These are phyloP conservation scores for Antennarius striatus DNA, from an alignment of 2,113 vertebrate genomes.

Conservation along the genomic window DNA sequence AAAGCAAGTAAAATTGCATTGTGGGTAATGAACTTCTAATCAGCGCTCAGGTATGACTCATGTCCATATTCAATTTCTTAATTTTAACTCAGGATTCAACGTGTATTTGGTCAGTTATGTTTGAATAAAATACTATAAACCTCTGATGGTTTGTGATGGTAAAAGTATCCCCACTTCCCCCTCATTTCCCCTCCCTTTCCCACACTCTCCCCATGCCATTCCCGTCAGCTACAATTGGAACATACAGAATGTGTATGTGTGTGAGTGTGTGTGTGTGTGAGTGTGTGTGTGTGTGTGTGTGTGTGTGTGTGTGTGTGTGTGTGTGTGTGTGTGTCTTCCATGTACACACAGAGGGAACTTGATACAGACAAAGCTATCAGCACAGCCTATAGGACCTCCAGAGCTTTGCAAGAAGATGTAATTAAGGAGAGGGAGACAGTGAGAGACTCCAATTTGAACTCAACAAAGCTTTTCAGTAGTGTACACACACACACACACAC, in stretches of 20 bases:
- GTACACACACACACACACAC: constrained; percentile 15
- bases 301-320: constrained; percentile 7
- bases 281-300: constrained; percentile 4
- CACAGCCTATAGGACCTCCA: constrained; percentile 45
- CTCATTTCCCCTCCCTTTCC: constrained; percentile 53
- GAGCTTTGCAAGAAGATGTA: constrained; percentile 59
- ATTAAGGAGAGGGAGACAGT: constrained; percentile 49
- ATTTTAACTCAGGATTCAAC: not conserved
- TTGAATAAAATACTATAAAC: constrained; percentile 45
- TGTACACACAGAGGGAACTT: constrained; percentile 47
- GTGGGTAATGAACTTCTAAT: constrained; percentile 2
- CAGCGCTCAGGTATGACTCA: not conserved
- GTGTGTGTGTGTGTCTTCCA: constrained; percentile 4
- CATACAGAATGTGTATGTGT: constrained; percentile 16
- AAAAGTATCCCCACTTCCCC: constrained; percentile 55
- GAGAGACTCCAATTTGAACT: constrained; percentile 61
- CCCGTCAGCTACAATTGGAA: constrained; percentile 58
- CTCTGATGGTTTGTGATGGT: constrained; percentile 59
- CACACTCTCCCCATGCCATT: constrained; percentile 51
- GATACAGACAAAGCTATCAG: constrained; percentile 69
- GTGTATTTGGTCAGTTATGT: constrained; percentile 30
- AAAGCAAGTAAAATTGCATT: not conserved
- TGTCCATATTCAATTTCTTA: constrained; percentile 34
- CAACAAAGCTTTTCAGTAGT: constrained; percentile 29
- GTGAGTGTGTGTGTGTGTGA: not conserved